Conservation (phyloP, 2,113 vertebrate genomes). For the Melanocharis versteri region DNA sequence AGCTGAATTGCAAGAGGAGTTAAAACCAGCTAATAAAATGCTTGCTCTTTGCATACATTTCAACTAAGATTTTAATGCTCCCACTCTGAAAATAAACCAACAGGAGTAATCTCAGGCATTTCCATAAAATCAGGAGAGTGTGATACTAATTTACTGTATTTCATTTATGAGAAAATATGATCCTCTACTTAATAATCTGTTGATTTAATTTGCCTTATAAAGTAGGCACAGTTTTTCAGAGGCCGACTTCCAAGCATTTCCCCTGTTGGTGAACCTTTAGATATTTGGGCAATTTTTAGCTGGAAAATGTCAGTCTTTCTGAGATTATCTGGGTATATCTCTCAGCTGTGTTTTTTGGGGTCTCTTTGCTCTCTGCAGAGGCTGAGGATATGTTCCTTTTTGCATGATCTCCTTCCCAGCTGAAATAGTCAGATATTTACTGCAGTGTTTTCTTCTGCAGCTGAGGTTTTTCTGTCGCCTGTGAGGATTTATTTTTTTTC, state of each 20-base stretch:
- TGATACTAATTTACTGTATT: background rate
- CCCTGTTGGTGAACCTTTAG: background rate
- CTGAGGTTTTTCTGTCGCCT: background rate
- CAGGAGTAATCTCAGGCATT: background rate
- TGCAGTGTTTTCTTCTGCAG: fast-evolving
- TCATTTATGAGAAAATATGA: background rate
- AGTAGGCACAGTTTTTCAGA: background rate
- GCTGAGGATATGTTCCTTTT: background rate
- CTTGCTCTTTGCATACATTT: background rate
- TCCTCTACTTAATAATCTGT: background rate
- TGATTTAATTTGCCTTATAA: background rate
- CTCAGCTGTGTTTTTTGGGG: background rate
- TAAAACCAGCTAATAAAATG: background rate
- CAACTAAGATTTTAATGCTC: background rate
- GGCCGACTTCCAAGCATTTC: background rate
- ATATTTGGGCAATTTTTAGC: background rate
- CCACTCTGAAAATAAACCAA: background rate
- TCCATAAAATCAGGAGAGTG: background rate
- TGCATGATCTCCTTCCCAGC: fast-evolving
- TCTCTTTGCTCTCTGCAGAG: background rate
- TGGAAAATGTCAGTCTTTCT: background rate
- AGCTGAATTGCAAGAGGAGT: background rate
- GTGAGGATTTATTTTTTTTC: background rate
- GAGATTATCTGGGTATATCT: background rate
- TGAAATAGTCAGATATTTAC: background rate